Evolutionary conservation across 2,888 invertebrate genomes (phyloP), one percentile per base, ranked within the genome.

Genomic region (Diploptera punctata): DNA sequence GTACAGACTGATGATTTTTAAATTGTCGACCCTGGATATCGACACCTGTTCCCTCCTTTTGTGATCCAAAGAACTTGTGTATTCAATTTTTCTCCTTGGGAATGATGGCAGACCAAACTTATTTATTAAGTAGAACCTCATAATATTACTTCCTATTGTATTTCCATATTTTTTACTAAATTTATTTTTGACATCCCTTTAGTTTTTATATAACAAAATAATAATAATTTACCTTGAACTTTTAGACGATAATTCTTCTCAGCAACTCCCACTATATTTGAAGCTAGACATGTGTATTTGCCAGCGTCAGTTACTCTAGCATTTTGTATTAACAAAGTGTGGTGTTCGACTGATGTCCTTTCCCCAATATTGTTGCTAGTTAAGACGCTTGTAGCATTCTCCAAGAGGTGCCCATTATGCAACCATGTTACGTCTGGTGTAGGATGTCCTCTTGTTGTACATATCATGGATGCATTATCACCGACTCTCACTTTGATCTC

Each of bases 261-360:
- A 0, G 85, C 81, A 0, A 81, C 80, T 0, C 91, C 91, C 0
- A 88, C 90, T 61, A 81, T 81, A 79, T 89, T 91, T n/a, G 78
- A 80, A 0, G 90, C 90, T 16, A 84, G 82, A 76, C 91, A 91
- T 0, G 84, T 85, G 78, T 86, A 89, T 24, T 84, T 77, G 0
- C 89, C 90, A 57, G 82, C 84, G 18, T 87, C 82, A 0, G 43
- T 10, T 21, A 65, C 44, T 16, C 44, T n/a, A 3, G 73, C 68
- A 16, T 67, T 68, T 10, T 21, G 26, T 10, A 70, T 33, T 3
- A 21, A 18, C n/a, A 70, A 24, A 0, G 31, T n/a, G 24, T 70
- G 70, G n/a, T 52, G 52, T 24, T 38, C 31, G 1, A 49, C 13
- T 21, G 21, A 38, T 3, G 9, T 47, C 19, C 57, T 70, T 7